These are phyloP conservation scores for Aporophyla lueneburgensis DNA, from an alignment of 2,888 invertebrate species.

Conservation along the genomic window DNA sequence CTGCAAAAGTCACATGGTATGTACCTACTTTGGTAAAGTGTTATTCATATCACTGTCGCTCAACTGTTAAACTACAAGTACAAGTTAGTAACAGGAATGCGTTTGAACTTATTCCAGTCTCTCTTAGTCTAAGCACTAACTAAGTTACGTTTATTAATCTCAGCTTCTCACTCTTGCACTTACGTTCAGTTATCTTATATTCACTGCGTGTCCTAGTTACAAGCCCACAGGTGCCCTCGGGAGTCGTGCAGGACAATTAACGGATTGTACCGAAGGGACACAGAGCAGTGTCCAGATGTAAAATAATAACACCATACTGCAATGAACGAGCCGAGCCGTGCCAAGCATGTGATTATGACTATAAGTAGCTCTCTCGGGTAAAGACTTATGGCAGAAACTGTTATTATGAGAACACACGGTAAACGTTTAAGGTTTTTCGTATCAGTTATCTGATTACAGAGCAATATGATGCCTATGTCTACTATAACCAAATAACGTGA, in stretches of 20 bases:
- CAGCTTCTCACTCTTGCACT: too few species aligned
- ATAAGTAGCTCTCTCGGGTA: conserved; percentile 18
- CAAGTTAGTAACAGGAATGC: background rate
- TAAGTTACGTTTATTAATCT: background rate
- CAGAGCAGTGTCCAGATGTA: conserved; percentile 8
- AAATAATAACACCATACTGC: conserved; percentile 32
- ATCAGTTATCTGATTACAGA: background rate
- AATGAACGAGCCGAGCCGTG: conserved; percentile 10
- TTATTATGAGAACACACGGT: background rate
- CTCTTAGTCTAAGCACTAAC: too few species aligned
- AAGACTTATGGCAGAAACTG: conserved; percentile 7
- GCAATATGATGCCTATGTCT: background rate
- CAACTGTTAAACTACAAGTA: background rate
- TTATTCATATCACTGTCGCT: background rate
- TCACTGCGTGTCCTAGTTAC: conserved; percentile 1
- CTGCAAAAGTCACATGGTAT: background rate
- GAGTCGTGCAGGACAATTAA: conserved; percentile 30
- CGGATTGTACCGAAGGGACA: conserved; percentile 21
- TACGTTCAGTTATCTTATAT: background rate
- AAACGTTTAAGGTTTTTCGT: background rate
- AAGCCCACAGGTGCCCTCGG: conserved; percentile 6
- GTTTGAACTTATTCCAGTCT: too few species aligned
- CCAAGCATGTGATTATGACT: conserved; percentile 33
- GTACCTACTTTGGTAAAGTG: background rate
- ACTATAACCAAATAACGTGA: background rate